Evolutionary conservation across 1,140 invertebrate genomes (phyloP), one percentile per base, ranked within the genome.

Genomic region (Oryctes rhinoceros): DNA sequence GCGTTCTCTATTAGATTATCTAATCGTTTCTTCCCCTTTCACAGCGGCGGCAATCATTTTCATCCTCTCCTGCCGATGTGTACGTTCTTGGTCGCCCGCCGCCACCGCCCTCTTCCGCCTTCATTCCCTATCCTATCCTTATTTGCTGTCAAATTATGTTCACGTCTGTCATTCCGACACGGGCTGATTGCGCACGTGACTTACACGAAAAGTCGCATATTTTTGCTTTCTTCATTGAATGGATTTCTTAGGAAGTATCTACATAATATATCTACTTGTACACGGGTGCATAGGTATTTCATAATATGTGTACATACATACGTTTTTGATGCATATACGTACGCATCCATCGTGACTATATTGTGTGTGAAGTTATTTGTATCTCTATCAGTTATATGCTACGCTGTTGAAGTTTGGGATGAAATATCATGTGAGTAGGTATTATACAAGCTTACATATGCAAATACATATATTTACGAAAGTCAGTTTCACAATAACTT

Each of bases 121-220:
- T 44, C 39, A 10, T 10, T 44, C 39, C 39, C 39, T 44, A 44
- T 4, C 81, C 82, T 83, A 83, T 84, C 85, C 85, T 85, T 86
- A 86, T 86, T 86, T 86, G 85, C 85, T 86, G 86, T 86, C 86
- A 87, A 87, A 87, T 87, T 86, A 86, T 86, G 85, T 86, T 86
- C 85, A 84, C 83, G 85, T 86, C 86, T 86, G 86, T 86, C 86
- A 86, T 85, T 85, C 83, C 82, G 81, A 78, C 76, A 80, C 83
- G 83, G 83, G 84, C 82, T 84, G 80, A 81, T 83, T 81, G 81
- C 82, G 81, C 84, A 84, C 85, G 85, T 86, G 85, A 85, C 83
- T 79, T 76, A 67, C 65, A 67, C 65, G 65, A 11, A 11, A 67
- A 67, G 65, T 67, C 65, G 18, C 65, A 24, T 67, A 15, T 24